These are phyloP conservation scores for Monopterus albus DNA, from an alignment of 2,113 vertebrate genomes.

Conservation along the genomic window DNA sequence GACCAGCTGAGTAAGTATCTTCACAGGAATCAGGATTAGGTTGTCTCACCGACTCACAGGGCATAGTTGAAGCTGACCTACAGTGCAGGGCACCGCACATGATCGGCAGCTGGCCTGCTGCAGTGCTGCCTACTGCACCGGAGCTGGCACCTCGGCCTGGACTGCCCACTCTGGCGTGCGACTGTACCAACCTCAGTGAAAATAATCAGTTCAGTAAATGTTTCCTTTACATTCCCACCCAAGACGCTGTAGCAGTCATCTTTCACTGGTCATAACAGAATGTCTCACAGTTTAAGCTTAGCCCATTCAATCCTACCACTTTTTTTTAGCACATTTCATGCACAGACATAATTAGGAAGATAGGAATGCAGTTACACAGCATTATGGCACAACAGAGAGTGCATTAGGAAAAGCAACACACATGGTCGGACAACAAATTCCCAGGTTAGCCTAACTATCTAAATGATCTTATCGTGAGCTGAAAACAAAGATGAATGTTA, in stretches of 20 bases:
- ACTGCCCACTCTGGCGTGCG: not conserved
- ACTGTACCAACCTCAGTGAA: not conserved
- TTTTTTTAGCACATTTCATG: not conserved
- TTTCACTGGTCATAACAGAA: too few species aligned
- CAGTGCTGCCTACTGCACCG: conserved; percentile 1
- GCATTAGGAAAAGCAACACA: conserved; percentile 4
- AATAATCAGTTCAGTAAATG: not conserved
- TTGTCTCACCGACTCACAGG: conserved; percentile 45
- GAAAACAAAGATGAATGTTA: not conserved
- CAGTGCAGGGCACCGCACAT: conserved; percentile 4
- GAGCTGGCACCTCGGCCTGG: not conserved
- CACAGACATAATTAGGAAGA: not conserved
- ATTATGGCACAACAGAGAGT: not conserved
- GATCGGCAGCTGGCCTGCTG: conserved; percentile 15
- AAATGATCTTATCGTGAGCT: conserved; percentile 21
- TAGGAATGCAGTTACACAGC: not conserved
- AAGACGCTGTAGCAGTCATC: not conserved
- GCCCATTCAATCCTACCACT: not conserved
- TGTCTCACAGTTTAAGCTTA: too few species aligned
- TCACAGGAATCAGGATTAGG: conserved; percentile 59
- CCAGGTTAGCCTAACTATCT: conserved; percentile 24
- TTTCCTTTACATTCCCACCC: not conserved
- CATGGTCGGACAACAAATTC: conserved; percentile 28
- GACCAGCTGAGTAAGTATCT: conserved; percentile 40
- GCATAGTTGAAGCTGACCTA: conserved; percentile 59